phyloP scores from a whole-genome alignment of 2,113 vertebrate species.

The Paramormyrops kingsleyae region DNA sequence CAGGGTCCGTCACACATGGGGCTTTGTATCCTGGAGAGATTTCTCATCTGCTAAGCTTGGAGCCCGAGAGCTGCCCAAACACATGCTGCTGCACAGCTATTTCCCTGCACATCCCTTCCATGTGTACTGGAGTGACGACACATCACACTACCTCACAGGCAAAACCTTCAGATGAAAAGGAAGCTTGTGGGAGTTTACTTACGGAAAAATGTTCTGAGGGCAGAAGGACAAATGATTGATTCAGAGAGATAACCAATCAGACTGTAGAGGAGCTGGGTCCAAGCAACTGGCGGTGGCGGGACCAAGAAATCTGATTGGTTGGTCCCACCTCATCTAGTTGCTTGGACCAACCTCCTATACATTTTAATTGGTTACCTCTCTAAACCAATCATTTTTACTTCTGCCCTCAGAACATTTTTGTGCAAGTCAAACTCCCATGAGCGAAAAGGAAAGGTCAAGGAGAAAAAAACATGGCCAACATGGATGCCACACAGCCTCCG shows the following conservation, averaged over 20 bases:
- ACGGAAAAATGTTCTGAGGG: too few species aligned
- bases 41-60: neutral
- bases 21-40: neutral
- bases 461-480: slow-evolving; percentile 59
- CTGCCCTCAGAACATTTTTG: neutral
- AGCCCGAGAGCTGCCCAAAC: too few species aligned
- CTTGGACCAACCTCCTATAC: neutral
- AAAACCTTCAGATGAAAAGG: slow-evolving; percentile 39
- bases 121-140: slow-evolving; percentile 66
- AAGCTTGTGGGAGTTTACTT: too few species aligned
- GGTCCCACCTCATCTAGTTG: neutral
- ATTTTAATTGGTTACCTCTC: neutral
- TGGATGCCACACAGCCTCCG: slow-evolving; percentile 65
- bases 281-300: too few species aligned
- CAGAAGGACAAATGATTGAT: too few species aligned
- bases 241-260: too few species aligned
- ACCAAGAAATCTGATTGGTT: neutral
- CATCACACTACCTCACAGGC: slow-evolving; percentile 62
- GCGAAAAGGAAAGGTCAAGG: slow-evolving; percentile 62
- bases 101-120: slow-evolving; percentile 37
- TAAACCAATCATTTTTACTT: neutral
- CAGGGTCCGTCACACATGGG: neutral
- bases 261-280: too few species aligned
- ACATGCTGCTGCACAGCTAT: neutral
- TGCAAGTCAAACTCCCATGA: neutral